Evolutionary conservation across 2,888 invertebrate species (phyloP).

Genomic region (Chrysolina oricalcia): DNA sequence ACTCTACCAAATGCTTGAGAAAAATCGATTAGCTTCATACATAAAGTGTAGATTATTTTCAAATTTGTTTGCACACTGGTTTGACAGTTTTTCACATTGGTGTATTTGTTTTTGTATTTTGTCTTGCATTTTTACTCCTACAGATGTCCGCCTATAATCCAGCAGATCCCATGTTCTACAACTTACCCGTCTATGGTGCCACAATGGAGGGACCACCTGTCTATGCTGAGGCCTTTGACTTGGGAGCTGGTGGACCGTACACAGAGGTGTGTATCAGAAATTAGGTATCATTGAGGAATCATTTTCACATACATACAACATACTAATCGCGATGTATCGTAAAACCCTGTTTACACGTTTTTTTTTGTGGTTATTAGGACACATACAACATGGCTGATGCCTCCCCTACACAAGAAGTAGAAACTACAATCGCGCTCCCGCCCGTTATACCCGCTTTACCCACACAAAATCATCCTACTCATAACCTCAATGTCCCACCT

Average conservation of each 20-base stretch:
- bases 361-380: conserved; percentile 43
- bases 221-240: conserved; percentile 64
- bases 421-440: conserved; percentile 50
- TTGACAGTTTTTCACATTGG: too few species aligned
- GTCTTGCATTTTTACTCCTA: not conserved
- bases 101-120: not conserved
- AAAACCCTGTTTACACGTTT: conserved; percentile 2
- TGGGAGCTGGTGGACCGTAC: conserved; percentile 62
- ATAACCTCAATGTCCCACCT: conserved; percentile 38
- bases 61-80: too few species aligned
- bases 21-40: too few species aligned
- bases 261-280: conserved; percentile 62
- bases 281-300: not conserved
- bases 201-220: conserved; percentile 61
- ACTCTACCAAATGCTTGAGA: too few species aligned
- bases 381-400: conserved; percentile 47
- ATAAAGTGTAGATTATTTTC: too few species aligned
- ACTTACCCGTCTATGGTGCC: conserved; percentile 64
- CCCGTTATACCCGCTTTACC: conserved; percentile 19
- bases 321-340: not conserved
- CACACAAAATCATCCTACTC: conserved; percentile 6
- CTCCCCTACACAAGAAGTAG: conserved; percentile 64
- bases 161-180: conserved; percentile 62
- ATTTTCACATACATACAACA: not conserved
- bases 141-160: conserved; percentile 52